Evolutionary conservation across 2,888 invertebrate species (phyloP).

Genomic region (Plebejus anna): DNA sequence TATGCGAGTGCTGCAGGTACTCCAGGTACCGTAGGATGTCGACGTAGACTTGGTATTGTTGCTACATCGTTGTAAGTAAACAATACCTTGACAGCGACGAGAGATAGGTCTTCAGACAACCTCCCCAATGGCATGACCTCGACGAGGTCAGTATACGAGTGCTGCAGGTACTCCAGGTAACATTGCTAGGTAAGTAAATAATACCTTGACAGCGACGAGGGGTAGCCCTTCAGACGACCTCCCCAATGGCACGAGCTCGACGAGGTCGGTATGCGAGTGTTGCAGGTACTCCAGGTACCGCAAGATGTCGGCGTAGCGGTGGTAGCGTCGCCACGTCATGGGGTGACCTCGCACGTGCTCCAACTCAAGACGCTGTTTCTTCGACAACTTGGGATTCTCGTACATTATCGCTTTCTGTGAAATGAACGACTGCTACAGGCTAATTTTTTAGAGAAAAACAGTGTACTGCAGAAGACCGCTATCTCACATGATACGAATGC

Average conservation of each 20-base stretch:
- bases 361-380: constrained; percentile 80
- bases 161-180: too few species aligned
- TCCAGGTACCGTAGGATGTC: too few species aligned
- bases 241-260: constrained; percentile 85
- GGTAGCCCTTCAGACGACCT: constrained; percentile 86
- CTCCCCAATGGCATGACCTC: too few species aligned
- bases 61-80: too few species aligned
- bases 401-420: constrained; percentile 82
- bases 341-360: constrained; percentile 81
- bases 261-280: constrained; percentile 81
- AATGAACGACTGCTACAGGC: not conserved
- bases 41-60: too few species aligned
- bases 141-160: too few species aligned
- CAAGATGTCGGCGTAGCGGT: constrained; percentile 84
- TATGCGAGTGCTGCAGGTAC: too few species aligned
- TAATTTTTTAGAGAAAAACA: not conserved
- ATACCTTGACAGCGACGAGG: constrained; percentile 84
- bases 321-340: constrained; percentile 86
- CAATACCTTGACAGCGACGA: too few species aligned
- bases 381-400: constrained; percentile 83
- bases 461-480: too few species aligned
- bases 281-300: constrained; percentile 85
- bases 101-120: too few species aligned
- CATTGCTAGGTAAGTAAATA: constrained; percentile 39
- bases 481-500: too few species aligned